Base-by-base conservation (phyloP, 2,888 invertebrate species). In the Cabera pusaria region DNA sequence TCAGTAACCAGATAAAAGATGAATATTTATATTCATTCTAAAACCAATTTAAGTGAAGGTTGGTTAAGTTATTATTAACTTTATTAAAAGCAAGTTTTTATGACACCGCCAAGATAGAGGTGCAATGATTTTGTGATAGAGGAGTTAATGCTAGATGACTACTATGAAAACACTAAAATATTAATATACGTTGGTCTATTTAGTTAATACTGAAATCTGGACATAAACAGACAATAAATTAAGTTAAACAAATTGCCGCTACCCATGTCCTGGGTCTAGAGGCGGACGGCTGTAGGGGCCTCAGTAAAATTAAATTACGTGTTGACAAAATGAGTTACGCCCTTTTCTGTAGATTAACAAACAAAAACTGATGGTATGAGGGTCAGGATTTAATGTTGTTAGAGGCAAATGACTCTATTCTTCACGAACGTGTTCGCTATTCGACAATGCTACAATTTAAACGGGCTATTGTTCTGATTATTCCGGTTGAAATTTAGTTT, bases 281-380 rank as follows among this genome's bases (percentile, higher is more conserved):
- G 64, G 66, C 67, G 62, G 49, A 53, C 59, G 31, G 61, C 68
- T 55, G 68, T 60, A 66, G 76, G 83, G 84, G 84, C 76, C 74
- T 76, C 76, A 73, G 69, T 72, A 72, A 82, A 87, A 87, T 88
- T 84, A 84, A 86, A 88, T 88, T 87, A 88, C 80, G 72, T 77
- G 84, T 82, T 80, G 86, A 86, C 85, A 83, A 86, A 87, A 86
- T 83, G 87, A 88, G 86, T 86, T 81, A 88, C 87, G 87, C 86
- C 87, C 86, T 85, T 83, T 83, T 84, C 84, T 84, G 80, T 79
- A 83, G 85, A 88, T 87, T 88, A 87, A 87, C 86, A 88, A 88
- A 88, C 88, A 88, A 86, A 88, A 88, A 86, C 78, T 85, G 84
- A 82, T 79, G 85, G 77, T 76, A 69, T 75, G 80, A 80, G 86